A percentile compares a stretch with the other conserved stretches of the same genome.
phyloP scores from a whole-genome alignment of 2,797 vertebrate genomes.

The Amblyraja radiata region DNA sequence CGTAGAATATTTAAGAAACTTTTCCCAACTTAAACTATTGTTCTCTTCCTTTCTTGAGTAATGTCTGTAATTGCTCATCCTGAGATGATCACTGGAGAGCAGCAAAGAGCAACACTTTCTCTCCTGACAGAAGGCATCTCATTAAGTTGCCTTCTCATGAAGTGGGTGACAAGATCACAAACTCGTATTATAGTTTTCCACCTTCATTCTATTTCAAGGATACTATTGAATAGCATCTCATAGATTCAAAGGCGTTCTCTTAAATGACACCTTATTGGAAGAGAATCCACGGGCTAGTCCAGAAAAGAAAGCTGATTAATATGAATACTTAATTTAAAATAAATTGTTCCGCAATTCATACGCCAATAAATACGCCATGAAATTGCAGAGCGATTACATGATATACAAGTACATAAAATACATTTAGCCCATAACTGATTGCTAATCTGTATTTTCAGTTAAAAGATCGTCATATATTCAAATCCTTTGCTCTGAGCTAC shows the following conservation, averaged over 20 bases:
- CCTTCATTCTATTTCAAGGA: not conserved
- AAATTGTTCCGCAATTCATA: not conserved
- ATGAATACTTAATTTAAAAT: not conserved
- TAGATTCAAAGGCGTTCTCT: not conserved
- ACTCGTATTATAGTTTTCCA: not conserved
- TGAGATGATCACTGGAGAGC: not conserved
- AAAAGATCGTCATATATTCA: not conserved
- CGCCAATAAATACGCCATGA: not conserved
- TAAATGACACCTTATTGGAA: not conserved
- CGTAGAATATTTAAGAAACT: not conserved
- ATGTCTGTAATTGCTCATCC: not conserved
- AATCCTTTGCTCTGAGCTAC: not conserved
- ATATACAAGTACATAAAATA: not conserved
- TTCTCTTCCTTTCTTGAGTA: not conserved
- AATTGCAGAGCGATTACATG: not conserved
- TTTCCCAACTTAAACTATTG: not conserved
- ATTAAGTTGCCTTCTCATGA: not conserved
- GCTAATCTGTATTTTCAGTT: not conserved
- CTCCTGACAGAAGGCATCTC: too few relatives aligned
- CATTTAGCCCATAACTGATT: not conserved
- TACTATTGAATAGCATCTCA: not conserved
- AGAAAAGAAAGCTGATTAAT: not conserved
- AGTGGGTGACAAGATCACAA: not conserved
- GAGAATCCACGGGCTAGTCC: not conserved
- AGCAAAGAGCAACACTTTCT: not conserved